These are phyloP conservation scores for Poecilia wingei DNA, from an alignment of 2,797 vertebrate genomes.

Conservation along the genomic window DNA sequence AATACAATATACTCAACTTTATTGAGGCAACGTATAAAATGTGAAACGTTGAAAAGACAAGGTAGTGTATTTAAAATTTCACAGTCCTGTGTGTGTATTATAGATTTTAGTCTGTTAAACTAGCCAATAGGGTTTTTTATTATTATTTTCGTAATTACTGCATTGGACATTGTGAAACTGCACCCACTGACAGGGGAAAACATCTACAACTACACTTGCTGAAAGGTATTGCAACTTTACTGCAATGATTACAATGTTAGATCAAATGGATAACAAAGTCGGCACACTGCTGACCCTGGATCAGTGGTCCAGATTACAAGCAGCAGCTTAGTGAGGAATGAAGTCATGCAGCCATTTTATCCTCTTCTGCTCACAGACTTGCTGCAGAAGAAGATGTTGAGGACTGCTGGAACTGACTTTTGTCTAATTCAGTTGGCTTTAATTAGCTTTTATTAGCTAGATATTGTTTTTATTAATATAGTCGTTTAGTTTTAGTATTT, in stretches of 20 bases:
- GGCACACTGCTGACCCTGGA: not conserved
- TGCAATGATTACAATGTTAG: not conserved
- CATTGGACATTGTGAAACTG: not conserved
- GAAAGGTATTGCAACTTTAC: not conserved
- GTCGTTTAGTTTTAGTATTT: no score
- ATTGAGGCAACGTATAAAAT: not conserved
- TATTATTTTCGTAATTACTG: not conserved
- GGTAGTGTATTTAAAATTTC: not conserved
- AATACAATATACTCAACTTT: not conserved
- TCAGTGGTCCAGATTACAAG: not conserved
- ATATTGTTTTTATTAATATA: no score
- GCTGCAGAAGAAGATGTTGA: no score
- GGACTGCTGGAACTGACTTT: no score
- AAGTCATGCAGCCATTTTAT: not conserved
- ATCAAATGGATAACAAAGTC: conserved; percentile 1
- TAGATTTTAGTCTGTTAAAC: not conserved
- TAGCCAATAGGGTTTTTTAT: not conserved
- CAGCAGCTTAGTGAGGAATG: not conserved
- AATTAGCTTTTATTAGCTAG: no score
- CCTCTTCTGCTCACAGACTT: no score
- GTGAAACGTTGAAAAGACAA: not conserved
- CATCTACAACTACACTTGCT: not conserved
- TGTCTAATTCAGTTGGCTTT: no score
- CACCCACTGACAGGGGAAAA: not conserved
- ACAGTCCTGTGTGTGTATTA: not conserved